Evolutionary conservation across 1,140 invertebrate species (phyloP), one percentile per base, ranked within the genome.

Genomic region (Pemphigus obesinymphae): DNA sequence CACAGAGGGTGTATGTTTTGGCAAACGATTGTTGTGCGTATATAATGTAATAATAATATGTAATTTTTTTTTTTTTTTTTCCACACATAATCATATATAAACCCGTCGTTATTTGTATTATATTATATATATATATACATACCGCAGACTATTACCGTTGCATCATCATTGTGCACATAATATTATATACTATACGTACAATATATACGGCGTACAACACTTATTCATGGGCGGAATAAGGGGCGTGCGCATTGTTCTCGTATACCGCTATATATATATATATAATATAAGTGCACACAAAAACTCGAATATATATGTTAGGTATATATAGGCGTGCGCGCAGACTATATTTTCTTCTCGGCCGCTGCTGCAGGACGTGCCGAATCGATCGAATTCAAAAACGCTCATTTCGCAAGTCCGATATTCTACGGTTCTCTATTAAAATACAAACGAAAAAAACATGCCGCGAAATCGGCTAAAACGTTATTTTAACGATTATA

Each of bases 1-100:
- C 26, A 17, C 17, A 34, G 70, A 73, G 73, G 29, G 29, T 76
- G 73, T 76, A 26, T 76, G 73, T 76, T 76, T 76, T 76, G 73
- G 26, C 48, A 76, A 76, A 76, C 66, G 48, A 76, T 55, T 34
- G 50, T 76, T 58, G 50, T 58, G 29, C 50, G 31, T 17, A 15
- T 34, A 73, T 50, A 73, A 73, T 73, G 20, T 50, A 50, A 73
- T 73, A 50, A 73, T 45, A 72, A 72, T 53, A 31, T 37, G 53
- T 58, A 58, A 58, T n/a, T 58, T 58, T 58, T 26, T 58, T 26
- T 58, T 0, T 26, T 4, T 58, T 13, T 26, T 23, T 55, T 3
- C 23, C n/a, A 0, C 50, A 10, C 17, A 76, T 37, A 53, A 76
- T 55, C 34, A 53, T 55, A 53, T n/a, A 31, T 66, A 66, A 15